These are phyloP conservation scores for Montipora cactus DNA, from an alignment of 64 coral and sea anemone genomes.

Conservation along the genomic window DNA sequence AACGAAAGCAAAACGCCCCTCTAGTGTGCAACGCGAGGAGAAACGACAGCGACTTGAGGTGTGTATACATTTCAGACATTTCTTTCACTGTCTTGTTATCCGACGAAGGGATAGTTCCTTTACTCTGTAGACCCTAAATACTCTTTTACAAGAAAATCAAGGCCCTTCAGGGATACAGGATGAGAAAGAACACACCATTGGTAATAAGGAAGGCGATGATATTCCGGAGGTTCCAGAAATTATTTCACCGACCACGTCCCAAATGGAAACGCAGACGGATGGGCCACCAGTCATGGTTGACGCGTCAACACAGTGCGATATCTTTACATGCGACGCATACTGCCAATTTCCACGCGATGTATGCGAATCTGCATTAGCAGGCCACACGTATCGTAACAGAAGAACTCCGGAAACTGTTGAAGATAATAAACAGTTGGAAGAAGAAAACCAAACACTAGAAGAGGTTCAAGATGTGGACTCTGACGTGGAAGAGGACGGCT, in stretches of 20 bases:
- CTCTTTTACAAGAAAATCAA: too few relatives aligned
- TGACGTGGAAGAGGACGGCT: background rate
- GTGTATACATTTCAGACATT: background rate
- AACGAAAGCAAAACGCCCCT: background rate
- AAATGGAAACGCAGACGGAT: background rate
- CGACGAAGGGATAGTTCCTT: background rate
- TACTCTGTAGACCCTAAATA: too few relatives aligned
- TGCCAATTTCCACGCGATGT: background rate
- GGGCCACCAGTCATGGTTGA: background rate
- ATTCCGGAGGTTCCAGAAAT: background rate
- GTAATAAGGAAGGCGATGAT: background rate
- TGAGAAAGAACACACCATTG: background rate
- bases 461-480: background rate
- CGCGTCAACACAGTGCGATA: background rate
- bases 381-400: background rate
- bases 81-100: background rate
- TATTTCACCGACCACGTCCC: background rate
- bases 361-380: background rate
- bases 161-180: too few relatives aligned
- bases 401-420: background rate
- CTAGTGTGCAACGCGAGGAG: constrained; percentile 18
- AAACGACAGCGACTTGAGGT: constrained; percentile 49
- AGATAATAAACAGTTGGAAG: too few relatives aligned
- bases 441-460: too few relatives aligned
- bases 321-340: background rate